A percentile compares a stretch with the other conserved stretches of the same genome.
phyloP scores from a whole-genome alignment of 2,113 vertebrate species.

The Donacobius atricapilla region DNA sequence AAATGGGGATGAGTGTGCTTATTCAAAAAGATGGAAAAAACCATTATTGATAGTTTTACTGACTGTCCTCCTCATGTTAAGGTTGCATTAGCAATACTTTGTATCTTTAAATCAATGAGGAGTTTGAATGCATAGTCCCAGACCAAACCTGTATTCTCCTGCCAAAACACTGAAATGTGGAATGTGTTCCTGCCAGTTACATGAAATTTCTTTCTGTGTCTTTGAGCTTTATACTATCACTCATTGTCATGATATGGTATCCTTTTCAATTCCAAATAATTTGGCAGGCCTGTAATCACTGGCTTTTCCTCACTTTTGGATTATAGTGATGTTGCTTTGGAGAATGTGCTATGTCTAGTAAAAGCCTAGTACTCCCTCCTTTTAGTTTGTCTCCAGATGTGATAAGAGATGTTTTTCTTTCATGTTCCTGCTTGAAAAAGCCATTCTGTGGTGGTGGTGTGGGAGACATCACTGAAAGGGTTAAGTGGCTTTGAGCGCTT shows the following conservation, averaged over 20 bases:
- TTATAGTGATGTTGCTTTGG: neutral
- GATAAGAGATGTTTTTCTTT: neutral
- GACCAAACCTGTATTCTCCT: conserved; percentile 12
- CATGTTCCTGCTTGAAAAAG: neutral
- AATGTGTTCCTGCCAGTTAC: conserved; percentile 17
- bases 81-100: neutral
- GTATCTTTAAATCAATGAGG: neutral
- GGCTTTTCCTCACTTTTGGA: neutral
- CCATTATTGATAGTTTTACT: neutral
- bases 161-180: conserved; percentile 23
- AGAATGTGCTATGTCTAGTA: neutral
- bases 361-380: neutral
- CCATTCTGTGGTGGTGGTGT: neutral
- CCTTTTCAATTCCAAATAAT: neutral
- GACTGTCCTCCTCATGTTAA: neutral
- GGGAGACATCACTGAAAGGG: neutral
- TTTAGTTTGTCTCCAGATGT: neutral
- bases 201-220: neutral
- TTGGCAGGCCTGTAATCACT: neutral
- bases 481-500: conserved; percentile 18
- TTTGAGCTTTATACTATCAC: neutral
- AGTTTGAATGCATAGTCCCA: neutral
- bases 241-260: neutral
- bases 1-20: neutral
- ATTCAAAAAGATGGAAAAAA: neutral